Evolutionary conservation across 2,797 vertebrate genomes (phyloP), one percentile per base, ranked within the genome.

Genomic region (Bryconaethiops microstoma): DNA sequence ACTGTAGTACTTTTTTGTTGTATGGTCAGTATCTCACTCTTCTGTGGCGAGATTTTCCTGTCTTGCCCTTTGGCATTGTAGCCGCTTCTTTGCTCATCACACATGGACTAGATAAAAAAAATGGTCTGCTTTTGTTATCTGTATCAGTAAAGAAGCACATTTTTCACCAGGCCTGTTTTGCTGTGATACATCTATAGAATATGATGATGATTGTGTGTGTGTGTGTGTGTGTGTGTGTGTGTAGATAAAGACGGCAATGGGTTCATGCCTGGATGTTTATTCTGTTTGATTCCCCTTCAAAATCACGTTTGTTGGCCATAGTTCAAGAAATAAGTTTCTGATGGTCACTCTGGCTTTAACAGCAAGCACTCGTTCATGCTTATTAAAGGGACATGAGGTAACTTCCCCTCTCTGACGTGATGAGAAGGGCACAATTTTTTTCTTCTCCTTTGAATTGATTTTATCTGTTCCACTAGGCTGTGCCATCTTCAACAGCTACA

Each of bases 61-160:
- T 52, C 59, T 55, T 63, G 62, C 63, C 70, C 50, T 52, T 77
- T 29, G 60, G 23, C 57, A 77, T 77, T 77, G 64, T 29, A 35
- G 13, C 64, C 6, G 14, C 40, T 60, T 29, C 76, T 83, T 81
- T 86, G 59, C 80, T 59, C 67, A 62, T 72, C 63, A 52, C 76
- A 83, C 77, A 68, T 81, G 78, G 62, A 72, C 69, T 62, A 68
- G 62, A 78, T 86, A 71, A 78, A 68, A 68, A 80, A 68, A 63
- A 76, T 19, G 21, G 40, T 60, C 70, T 77, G 25, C 70, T 80
- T 65, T 77, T 79, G 77, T 78, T 79, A 65, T 78, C 76, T 83
- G 71, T 78, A 81, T 83, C 75, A 75, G 74, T 77, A 78, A 83
- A 83, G 75, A 63, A 80, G 69, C 78, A 81, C 70, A 83, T 81